Percentiles rank a stretch among this genome's conserved stretches.
These are phyloP conservation scores for Oryctes rhinoceros DNA, from an alignment of 1,140 invertebrate species.

Conservation along the genomic window DNA sequence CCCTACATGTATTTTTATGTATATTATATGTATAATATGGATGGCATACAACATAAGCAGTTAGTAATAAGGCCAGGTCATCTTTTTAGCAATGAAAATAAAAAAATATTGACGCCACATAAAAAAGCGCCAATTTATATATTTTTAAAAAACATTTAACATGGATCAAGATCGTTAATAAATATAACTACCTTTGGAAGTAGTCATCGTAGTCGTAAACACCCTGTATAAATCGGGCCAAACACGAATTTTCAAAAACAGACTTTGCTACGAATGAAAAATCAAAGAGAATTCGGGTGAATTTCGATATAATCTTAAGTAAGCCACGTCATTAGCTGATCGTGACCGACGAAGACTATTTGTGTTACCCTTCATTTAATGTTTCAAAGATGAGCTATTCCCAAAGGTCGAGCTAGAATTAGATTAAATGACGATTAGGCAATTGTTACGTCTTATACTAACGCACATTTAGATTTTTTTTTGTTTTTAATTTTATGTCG, in stretches of 20 bases:
- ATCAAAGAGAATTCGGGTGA: background rate
- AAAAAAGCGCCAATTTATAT: slow-evolving; percentile 30
- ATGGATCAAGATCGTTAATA: slow-evolving; percentile 40
- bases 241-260: background rate
- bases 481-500: background rate
- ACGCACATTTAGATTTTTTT: slow-evolving; percentile 36
- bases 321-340: background rate
- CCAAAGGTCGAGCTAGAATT: slow-evolving; percentile 14
- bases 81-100: slow-evolving; percentile 38
- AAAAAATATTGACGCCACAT: slow-evolving; percentile 37
- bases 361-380: background rate
- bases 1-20: slow-evolving; percentile 50
- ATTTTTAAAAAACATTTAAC: slow-evolving; percentile 43
- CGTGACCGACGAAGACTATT: slow-evolving; percentile 11
- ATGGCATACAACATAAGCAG: slow-evolving; percentile 59
- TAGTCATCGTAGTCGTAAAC: background rate
- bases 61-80: slow-evolving; percentile 50
- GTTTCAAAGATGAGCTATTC: background rate
- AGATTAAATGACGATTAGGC: slow-evolving; percentile 40
- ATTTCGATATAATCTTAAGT: background rate
- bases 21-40: slow-evolving; percentile 50
- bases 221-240: background rate
- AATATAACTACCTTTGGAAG: slow-evolving; percentile 6
- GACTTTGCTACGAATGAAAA: too few species aligned
- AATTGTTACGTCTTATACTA: slow-evolving; percentile 39